phyloP scores from a whole-genome alignment of 2,888 invertebrate species.

The Alloscopus bannaensis region DNA sequence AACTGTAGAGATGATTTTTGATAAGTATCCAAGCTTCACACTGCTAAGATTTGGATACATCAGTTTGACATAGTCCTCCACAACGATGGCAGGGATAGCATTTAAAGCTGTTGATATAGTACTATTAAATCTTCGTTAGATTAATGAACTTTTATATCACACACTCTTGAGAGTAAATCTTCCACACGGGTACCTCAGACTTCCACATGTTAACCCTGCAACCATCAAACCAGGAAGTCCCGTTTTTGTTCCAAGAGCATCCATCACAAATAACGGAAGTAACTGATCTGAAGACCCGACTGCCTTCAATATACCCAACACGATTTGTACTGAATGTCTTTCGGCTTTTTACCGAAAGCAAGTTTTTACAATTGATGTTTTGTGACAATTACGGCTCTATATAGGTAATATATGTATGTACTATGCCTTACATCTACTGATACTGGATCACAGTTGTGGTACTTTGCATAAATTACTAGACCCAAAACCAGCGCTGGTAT shows the following conservation, averaged over 20 bases:
- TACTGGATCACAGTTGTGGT: slow-evolving; percentile 89
- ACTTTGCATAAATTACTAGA: slow-evolving; percentile 89
- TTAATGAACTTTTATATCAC: background rate
- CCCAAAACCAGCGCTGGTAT: slow-evolving; percentile 81
- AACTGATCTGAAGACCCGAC: slow-evolving; percentile 87
- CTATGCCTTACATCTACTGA: slow-evolving; percentile 79
- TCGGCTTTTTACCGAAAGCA: too few relatives aligned
- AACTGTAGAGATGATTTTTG: slow-evolving; percentile 82
- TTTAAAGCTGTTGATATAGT: slow-evolving; percentile 97
- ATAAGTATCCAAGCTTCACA: slow-evolving; percentile 81
- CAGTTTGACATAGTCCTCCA: slow-evolving; percentile 87
- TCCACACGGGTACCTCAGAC: slow-evolving; percentile 76
- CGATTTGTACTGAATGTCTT: too few relatives aligned
- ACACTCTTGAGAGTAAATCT: background rate
- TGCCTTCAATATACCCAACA: too few relatives aligned
- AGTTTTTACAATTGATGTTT: too few relatives aligned
- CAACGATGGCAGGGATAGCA: slow-evolving; percentile 92
- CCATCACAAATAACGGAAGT: slow-evolving; percentile 92
- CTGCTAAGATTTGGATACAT: slow-evolving; percentile 40
- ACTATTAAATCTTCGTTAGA: slow-evolving; percentile 77
- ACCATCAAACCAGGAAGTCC: slow-evolving; percentile 92
- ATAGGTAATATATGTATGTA: background rate
- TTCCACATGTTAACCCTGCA: slow-evolving; percentile 96
- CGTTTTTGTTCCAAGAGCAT: slow-evolving; percentile 83
- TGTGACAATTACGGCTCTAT: too few relatives aligned